phyloP scores from a whole-genome alignment of 2,797 vertebrate species.

The Melanotaenia nigrans region DNA sequence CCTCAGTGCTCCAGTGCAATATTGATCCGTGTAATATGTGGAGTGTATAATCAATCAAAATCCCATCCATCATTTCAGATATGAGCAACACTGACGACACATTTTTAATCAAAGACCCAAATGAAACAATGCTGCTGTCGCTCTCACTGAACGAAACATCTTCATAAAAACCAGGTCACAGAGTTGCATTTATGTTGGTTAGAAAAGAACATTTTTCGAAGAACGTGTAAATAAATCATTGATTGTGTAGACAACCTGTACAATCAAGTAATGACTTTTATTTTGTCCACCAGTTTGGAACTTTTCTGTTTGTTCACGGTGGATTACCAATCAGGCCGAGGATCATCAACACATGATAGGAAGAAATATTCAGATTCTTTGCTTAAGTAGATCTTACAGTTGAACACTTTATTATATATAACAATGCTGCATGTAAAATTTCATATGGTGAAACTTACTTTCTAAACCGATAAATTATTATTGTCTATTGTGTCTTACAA shows the following conservation, averaged over 20 bases:
- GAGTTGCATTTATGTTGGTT: not conserved
- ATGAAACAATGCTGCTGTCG: not conserved
- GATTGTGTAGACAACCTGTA: too few species aligned
- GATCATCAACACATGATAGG: too few species aligned
- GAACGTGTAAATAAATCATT: too few species aligned
- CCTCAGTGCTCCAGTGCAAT: not conserved
- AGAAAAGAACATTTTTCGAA: not conserved
- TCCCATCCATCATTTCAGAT: not conserved
- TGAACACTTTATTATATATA: too few species aligned
- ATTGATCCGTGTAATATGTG: not conserved
- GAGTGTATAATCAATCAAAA: not conserved
- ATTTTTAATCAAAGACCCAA: not conserved
- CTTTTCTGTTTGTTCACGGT: not conserved
- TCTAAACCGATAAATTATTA: too few species aligned
- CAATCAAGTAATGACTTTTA: too few species aligned
- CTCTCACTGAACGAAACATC: not conserved
- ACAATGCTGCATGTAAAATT: too few species aligned
- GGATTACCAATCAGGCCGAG: too few species aligned
- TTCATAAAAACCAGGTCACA: not conserved
- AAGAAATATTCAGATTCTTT: too few species aligned
- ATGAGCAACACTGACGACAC: not conserved
- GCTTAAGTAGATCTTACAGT: too few species aligned
- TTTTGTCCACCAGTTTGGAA: not conserved
- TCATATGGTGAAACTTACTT: too few species aligned
- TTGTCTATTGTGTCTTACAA: too few species aligned